Conservation (phyloP, 2,113 vertebrate species). For the Urocitellus parryii region DNA sequence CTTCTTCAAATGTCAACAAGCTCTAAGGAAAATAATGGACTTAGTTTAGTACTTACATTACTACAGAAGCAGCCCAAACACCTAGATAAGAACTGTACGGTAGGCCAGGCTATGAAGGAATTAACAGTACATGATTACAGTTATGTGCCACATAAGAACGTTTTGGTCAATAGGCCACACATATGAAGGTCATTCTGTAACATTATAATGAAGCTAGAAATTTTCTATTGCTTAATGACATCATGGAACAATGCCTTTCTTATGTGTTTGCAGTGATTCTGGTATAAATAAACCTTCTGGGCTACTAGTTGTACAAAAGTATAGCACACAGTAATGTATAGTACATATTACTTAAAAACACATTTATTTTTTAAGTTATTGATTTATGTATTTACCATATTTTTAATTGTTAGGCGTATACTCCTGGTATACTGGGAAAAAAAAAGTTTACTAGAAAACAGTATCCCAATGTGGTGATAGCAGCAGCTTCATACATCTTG, state of each 20-base stretch:
- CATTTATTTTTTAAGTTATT: not conserved
- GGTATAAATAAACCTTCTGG: not conserved
- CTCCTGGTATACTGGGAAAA: not conserved
- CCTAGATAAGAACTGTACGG: not conserved
- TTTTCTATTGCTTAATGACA: not conserved
- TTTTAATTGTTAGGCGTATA: not conserved
- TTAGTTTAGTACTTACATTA: constrained; percentile 13
- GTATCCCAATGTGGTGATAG: not conserved
- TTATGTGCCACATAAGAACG: not conserved
- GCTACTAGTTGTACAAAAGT: not conserved
- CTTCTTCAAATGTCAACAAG: constrained; percentile 79
- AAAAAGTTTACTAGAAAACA: not conserved
- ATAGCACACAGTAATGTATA: not conserved
- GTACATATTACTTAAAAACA: not conserved
- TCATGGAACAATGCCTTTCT: not conserved
- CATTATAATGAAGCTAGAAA: not conserved
- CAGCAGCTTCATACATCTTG: not conserved
- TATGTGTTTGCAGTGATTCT: not conserved
- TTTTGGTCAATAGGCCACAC: not conserved
- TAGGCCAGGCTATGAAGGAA: not conserved
- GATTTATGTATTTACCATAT: not conserved
- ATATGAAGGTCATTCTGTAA: not conserved
- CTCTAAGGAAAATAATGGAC: constrained; percentile 72
- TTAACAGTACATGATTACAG: not conserved
- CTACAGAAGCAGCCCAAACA: not conserved